A percentile compares a stretch with the other conserved stretches of the same genome.
Evolutionary conservation across 2,797 vertebrate genomes (phyloP).

Genomic region (Anomalospiza imberbis): DNA sequence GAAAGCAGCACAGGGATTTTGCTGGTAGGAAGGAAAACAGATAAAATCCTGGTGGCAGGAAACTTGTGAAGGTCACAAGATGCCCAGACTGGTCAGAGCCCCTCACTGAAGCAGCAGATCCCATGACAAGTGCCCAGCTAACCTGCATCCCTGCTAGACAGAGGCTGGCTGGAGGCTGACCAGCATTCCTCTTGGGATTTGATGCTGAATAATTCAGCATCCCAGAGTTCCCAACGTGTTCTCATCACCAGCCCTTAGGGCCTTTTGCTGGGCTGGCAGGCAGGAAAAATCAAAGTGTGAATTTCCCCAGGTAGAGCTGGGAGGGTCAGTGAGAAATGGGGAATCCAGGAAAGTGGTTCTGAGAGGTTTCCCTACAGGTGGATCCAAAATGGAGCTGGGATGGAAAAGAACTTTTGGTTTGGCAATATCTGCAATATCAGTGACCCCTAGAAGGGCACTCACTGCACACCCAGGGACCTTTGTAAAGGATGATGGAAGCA

Average conservation of each 20-base stretch:
- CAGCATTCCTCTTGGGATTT: constrained; percentile 33
- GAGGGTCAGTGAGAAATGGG: not conserved
- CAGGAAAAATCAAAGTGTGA: not conserved
- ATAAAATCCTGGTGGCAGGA: not conserved
- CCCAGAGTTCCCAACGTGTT: not conserved
- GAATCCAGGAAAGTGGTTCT: not conserved
- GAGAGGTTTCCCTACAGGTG: not conserved
- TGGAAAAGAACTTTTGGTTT: not conserved
- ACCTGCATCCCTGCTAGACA: not conserved
- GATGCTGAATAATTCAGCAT: not conserved
- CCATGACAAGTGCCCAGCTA: not conserved
- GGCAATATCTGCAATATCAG: not conserved
- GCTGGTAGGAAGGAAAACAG: not conserved
- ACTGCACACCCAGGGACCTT: not conserved
- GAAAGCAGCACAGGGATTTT: not conserved
- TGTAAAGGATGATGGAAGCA: not conserved
- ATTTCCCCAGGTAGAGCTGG: not conserved
- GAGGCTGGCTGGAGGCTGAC: not conserved
- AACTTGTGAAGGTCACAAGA: constrained; percentile 3
- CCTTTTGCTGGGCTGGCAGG: not conserved
- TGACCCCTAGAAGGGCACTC: not conserved
- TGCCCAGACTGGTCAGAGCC: not conserved
- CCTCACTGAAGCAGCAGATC: not conserved
- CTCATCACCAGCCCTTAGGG: not conserved
- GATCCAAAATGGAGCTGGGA: not conserved